Conservation (phyloP, 2,888 invertebrate genomes). For the Tachystola acroxantha region DNA sequence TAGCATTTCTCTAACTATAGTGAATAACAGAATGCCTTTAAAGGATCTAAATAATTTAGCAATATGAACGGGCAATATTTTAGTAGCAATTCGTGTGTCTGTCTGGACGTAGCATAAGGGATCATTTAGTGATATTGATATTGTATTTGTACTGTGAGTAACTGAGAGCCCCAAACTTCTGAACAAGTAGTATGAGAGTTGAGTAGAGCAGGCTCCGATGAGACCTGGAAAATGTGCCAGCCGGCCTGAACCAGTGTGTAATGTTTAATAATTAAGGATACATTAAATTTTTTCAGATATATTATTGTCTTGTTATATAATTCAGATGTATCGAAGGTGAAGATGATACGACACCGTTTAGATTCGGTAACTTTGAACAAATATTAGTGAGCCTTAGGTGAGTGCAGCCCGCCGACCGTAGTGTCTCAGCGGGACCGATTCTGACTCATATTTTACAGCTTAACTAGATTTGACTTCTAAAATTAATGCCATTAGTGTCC, state of each 20-base stretch:
- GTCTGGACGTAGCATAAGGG: slow-evolving; percentile 57
- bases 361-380: slow-evolving; percentile 58
- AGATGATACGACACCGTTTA: slow-evolving; percentile 57
- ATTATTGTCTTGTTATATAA: slow-evolving; percentile 79
- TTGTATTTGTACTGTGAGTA: slow-evolving; percentile 41
- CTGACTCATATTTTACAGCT: no score
- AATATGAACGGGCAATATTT: slow-evolving; percentile 10
- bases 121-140: slow-evolving; percentile 48
- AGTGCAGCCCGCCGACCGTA: slow-evolving; percentile 53
- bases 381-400: slow-evolving; percentile 69
- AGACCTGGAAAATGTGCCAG: slow-evolving; percentile 53
- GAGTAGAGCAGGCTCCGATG: slow-evolving; percentile 42
- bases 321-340: slow-evolving; percentile 72
- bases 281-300: slow-evolving; percentile 78
- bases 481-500: no score
- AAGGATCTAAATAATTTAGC: slow-evolving; percentile 4
- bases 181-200: slow-evolving; percentile 47
- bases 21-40: background rate
- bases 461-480: no score
- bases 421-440: slow-evolving; percentile 46
- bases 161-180: slow-evolving; percentile 49
- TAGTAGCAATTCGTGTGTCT: slow-evolving; percentile 25
- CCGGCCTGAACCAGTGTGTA: slow-evolving; percentile 71
- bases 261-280: slow-evolving; percentile 74
- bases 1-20: slow-evolving; percentile 8